phyloP scores from a whole-genome alignment of 2,888 invertebrate species.

The Xanthia icteritia region DNA sequence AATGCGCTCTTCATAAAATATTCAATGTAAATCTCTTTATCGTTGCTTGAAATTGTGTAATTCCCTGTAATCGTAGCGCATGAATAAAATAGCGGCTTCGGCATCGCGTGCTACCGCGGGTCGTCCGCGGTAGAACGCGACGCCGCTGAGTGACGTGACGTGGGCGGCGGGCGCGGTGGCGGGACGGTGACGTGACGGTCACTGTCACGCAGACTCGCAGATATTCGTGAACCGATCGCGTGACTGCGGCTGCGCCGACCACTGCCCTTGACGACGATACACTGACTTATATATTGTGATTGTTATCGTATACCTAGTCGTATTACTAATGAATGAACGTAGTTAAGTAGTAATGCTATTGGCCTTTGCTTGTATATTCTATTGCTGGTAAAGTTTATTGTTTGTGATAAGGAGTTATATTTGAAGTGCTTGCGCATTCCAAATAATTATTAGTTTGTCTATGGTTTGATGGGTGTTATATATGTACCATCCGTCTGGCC shows the following conservation, averaged over 20 bases:
- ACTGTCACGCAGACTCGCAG: slow-evolving; percentile 26
- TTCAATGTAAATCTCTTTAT: slow-evolving; percentile 14
- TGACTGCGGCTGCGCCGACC: slow-evolving; percentile 25
- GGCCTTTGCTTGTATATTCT: background rate
- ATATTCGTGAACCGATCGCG: slow-evolving; percentile 36
- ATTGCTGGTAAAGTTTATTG: background rate
- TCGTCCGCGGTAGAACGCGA: background rate
- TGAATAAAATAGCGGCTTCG: slow-evolving; percentile 18
- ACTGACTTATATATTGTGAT: slow-evolving; percentile 6
- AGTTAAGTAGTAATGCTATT: background rate
- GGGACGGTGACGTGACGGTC: slow-evolving; percentile 5
- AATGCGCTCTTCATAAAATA: slow-evolving; percentile 15
- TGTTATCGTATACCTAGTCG: background rate
- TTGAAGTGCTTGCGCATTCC: background rate
- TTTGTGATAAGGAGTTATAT: background rate
- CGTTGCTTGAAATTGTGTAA: slow-evolving; percentile 10
- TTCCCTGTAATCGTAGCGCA: background rate
- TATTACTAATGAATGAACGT: slow-evolving; percentile 27
- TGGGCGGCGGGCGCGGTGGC: background rate
- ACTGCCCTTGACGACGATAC: slow-evolving; percentile 29
- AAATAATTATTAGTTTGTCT: background rate
- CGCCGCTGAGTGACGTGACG: slow-evolving; percentile 3
- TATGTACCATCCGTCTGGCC: too few species aligned
- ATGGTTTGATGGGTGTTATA: background rate
- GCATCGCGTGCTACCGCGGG: too few species aligned